Evolutionary conservation across 2,797 vertebrate genomes (phyloP).

Genomic region (Mycteria americana): DNA sequence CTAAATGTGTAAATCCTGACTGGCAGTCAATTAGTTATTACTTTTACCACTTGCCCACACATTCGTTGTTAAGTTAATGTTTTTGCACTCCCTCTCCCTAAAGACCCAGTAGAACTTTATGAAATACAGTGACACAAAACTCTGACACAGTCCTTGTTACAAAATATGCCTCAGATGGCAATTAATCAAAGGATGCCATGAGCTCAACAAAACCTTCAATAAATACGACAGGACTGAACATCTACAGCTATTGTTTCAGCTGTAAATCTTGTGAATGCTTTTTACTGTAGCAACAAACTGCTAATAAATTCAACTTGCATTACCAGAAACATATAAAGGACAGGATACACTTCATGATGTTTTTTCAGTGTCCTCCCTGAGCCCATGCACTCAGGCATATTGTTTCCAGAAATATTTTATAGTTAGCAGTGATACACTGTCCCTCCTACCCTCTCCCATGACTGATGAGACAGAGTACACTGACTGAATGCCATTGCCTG

Average conservation of each 20-base stretch:
- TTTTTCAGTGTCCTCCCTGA: constrained; percentile 27
- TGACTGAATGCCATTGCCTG: background rate
- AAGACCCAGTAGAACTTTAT: constrained; percentile 58
- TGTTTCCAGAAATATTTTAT: constrained; percentile 34
- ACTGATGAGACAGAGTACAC: background rate
- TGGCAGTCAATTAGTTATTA: constrained; percentile 58
- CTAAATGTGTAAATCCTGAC: constrained; percentile 45
- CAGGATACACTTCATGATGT: constrained; percentile 12
- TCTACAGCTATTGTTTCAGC: constrained; percentile 53
- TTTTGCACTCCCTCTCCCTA: constrained; percentile 60
- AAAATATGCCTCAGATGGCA: constrained; percentile 59
- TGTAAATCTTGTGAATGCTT: constrained; percentile 67
- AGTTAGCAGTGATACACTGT: background rate
- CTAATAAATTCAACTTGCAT: constrained; percentile 64
- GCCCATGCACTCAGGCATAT: background rate
- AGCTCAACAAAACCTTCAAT: constrained; percentile 69
- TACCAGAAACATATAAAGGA: constrained; percentile 29
- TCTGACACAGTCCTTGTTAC: constrained; percentile 60
- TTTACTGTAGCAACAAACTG: constrained; percentile 56
- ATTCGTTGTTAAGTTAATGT: constrained; percentile 56
- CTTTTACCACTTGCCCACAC: constrained; percentile 60
- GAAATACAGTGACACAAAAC: constrained; percentile 56
- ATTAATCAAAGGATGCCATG: constrained; percentile 73
- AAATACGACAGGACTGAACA: constrained; percentile 50
- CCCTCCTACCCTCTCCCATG: background rate